Conservation (phyloP, 2,888 invertebrate genomes). For the Orthosia gracilis region DNA sequence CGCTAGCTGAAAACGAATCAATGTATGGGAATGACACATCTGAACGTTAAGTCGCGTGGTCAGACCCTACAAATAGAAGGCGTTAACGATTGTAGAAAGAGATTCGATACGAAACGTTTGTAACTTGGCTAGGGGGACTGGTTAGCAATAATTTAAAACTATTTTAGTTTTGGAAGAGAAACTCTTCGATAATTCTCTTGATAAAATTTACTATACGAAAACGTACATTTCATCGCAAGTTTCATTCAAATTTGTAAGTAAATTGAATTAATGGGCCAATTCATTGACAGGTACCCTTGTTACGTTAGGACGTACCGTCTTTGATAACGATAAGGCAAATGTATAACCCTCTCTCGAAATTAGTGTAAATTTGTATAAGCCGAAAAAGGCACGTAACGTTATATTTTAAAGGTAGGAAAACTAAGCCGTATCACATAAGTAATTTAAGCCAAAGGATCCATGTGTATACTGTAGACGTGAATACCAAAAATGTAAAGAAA, state of each 20-base stretch:
- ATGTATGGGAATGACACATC: too few relatives aligned
- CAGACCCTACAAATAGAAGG: too few relatives aligned
- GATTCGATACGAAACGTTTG: too few relatives aligned
- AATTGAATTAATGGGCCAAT: constrained; percentile 6
- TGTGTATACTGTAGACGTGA: neutral
- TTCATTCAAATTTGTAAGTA: constrained; percentile 7
- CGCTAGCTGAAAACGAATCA: too few relatives aligned
- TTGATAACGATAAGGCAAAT: constrained; percentile 2
- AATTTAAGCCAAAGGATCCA: neutral
- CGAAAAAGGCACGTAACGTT: neutral
- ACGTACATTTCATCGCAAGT: neutral
- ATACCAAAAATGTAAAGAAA: constrained; percentile 4
- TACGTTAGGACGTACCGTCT: neutral
- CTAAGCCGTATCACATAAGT: neutral
- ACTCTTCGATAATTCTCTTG: neutral
- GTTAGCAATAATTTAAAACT: too few relatives aligned
- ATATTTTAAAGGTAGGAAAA: constrained; percentile 28
- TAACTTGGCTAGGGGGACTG: too few relatives aligned
- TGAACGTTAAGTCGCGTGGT: too few relatives aligned
- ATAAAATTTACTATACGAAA: neutral
- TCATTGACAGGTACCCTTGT: neutral
- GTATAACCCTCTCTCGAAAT: neutral
- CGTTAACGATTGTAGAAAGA: too few relatives aligned
- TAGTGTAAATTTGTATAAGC: neutral
- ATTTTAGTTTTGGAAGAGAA: neutral